Evolutionary conservation across 2,113 vertebrate genomes (phyloP).

Genomic region (Notiomystis cincta): DNA sequence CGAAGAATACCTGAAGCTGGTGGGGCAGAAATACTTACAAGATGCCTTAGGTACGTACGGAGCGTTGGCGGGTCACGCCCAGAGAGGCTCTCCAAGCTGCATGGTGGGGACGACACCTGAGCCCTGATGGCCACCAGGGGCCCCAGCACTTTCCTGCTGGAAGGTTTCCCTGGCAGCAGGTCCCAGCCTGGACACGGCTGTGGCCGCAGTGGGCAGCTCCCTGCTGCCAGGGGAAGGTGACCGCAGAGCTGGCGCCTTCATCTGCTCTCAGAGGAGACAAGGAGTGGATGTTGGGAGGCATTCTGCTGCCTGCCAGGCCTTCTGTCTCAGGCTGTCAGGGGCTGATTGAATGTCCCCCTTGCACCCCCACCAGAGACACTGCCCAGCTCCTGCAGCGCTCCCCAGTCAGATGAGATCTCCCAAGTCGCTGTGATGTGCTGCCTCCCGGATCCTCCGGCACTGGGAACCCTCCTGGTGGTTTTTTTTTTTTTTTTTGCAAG

Average conservation of each 20-base stretch:
- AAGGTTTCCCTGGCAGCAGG: neutral
- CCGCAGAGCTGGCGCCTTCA: neutral
- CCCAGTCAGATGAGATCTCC: neutral
- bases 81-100: neutral
- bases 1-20: conserved; percentile 97
- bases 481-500: neutral
- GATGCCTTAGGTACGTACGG: conserved; percentile 89
- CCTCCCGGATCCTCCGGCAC: neutral
- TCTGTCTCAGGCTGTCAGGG: neutral
- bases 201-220: neutral
- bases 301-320: neutral
- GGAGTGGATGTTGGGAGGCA: neutral
- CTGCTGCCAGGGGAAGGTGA: neutral
- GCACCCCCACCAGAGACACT: neutral
- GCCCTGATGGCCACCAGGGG: neutral
- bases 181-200: fast-evolving
- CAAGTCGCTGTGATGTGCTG: neutral
- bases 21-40: conserved; percentile 98
- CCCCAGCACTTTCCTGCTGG: neutral
- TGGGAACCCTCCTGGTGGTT: neutral
- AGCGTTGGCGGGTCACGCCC: fast-evolving
- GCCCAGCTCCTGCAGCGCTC: neutral
- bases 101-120: neutral
- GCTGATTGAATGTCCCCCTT: neutral
- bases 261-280: neutral